Percentiles rank a stretch among this genome's conserved stretches.
Evolutionary conservation across 2,888 invertebrate species (phyloP).

Genomic region (Anarsia innoxiella): DNA sequence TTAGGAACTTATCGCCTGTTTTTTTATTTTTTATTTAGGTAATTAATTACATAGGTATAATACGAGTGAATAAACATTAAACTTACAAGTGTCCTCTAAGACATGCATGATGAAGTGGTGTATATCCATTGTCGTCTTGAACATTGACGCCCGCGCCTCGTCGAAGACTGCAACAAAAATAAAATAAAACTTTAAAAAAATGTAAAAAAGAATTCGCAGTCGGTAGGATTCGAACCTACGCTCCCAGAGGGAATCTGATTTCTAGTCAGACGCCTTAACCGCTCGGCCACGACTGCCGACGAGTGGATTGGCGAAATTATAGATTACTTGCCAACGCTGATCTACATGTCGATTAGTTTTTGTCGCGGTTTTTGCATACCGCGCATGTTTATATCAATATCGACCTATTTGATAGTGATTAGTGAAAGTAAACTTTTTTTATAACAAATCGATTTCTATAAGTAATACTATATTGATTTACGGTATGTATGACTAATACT

Average conservation of each 20-base stretch:
- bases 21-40: too few relatives aligned
- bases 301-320: slow-evolving; percentile 15
- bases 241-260: slow-evolving; percentile 94
- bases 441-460: too few relatives aligned
- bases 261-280: slow-evolving; percentile 93
- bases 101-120: slow-evolving; percentile 94
- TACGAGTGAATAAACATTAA: too few relatives aligned
- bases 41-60: too few relatives aligned
- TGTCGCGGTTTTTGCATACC: too few relatives aligned
- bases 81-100: slow-evolving; percentile 94
- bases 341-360: background rate
- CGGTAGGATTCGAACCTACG: slow-evolving; percentile 94
- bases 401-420: too few relatives aligned
- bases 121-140: slow-evolving; percentile 94
- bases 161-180: slow-evolving; percentile 81
- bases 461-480: too few relatives aligned
- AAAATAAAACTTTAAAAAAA: slow-evolving; percentile 17
- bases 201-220: slow-evolving; percentile 73
- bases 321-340: too few relatives aligned
- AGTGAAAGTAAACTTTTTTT: too few relatives aligned
- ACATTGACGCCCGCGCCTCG: slow-evolving; percentile 94
- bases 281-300: slow-evolving; percentile 87
- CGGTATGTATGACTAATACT: too few relatives aligned
- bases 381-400: too few relatives aligned
- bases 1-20: too few relatives aligned